Evolutionary conservation across 2,888 invertebrate genomes (phyloP), one percentile per base, ranked within the genome.

Genomic region (Drepana falcataria): DNA sequence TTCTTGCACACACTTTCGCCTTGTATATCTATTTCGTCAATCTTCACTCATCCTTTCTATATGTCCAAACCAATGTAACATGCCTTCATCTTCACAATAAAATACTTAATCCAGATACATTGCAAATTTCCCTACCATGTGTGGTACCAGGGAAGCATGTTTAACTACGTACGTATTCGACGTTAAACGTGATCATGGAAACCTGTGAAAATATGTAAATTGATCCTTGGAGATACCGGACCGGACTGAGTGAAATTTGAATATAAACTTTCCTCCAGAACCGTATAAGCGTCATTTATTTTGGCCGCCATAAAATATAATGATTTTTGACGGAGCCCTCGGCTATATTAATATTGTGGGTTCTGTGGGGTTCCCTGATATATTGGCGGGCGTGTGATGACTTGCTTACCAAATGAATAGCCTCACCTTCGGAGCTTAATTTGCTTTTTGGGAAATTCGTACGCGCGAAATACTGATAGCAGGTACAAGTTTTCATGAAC

Each of bases 171-270:
- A 77, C 72, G 72, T 68, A 79, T 79, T 71, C 73, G 78, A 80
- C 78, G 78, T 81, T 79, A 81, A 83, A 81, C 77, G 81, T 83
- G 81, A 84, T 81, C 81, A 81, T 73, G 78, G 85, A 85, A 87
- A 88, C 89, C 88, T 87, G 87, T 84, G 87, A 88, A 88, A 87
- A 89, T 90, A 91, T 91, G 90, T 86, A 91, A 90, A 91, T 91
- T 87, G 90, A 87, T 87, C 89, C 90, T 88, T 78, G 74, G 90
- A 91, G 90, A 88, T 87, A 86, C 76, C 83, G 87, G 88, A 85
- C 87, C 79, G 80, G 85, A 81, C 85, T 81, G 81, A 79, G 77
- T 81, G 77, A 84, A 87, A 90, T 91, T 90, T 90, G 88, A 91
- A 91, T 90, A 87, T 87, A 90, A 90, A 90, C 87, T 89, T 89